Base-by-base conservation (phyloP, 2,113 vertebrate genomes). In the Picathartes gymnocephalus region DNA sequence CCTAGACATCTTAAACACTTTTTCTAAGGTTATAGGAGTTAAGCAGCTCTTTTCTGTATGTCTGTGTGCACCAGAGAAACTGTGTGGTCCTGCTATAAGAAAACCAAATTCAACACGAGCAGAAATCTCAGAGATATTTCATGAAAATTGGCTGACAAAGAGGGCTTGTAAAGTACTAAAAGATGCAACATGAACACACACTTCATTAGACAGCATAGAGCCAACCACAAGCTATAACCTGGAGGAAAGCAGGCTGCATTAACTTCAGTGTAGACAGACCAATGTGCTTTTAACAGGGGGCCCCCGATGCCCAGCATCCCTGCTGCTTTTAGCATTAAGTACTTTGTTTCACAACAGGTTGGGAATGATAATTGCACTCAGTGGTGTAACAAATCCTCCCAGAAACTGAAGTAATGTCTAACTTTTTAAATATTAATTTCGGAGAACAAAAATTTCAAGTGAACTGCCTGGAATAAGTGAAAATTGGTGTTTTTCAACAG, bases 191-290 rank as follows among this genome's bases (percentile, higher is more conserved):
- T 15, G 53, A 91, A 31, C 78, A 79, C 62, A 86, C 87, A 91
- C 73, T 84, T 93, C 87, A 82, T 95, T 94, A 95, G 78, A 44
- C 44, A 68, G 44, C 16, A 84, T 81, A 76, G 81, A 89, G 77
- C 39, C 87, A 87, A 56, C 47, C 90, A 76, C 65, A 76, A 91
- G 70, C n/a, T 16, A 56, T 10, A 76, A 87, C 47, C 58, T 47
- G 58, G 69, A 81, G 84, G 61, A 87, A 89, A 85, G 37, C 30
- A 78, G 86, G 44, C 65, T 60, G 84, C 48, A 64, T 74, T 74
- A 92, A 64, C 57, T 79, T 30, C 51, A 48, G 11, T 8, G 11
- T 0, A 0, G 33, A 8, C 14, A 91, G 81, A 84, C n/a, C 3
- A 0, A 78, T 5, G 44, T 14, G 70, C 22, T 74, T 88, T 84